Base-by-base conservation (phyloP, 2,888 invertebrate genomes). In the Belgica antarctica region DNA sequence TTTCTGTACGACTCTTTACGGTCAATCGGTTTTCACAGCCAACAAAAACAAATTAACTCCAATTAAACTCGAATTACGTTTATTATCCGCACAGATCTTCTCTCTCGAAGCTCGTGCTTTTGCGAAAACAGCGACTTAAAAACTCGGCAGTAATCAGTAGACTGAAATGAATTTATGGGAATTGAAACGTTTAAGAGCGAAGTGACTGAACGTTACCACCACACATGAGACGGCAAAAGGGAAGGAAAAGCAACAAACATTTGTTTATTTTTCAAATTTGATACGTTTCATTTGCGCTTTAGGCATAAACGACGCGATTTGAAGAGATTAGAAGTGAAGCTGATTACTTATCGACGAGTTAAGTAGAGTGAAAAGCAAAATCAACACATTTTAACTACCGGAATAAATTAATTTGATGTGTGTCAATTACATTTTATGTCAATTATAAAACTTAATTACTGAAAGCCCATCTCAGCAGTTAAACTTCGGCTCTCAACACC, bases 151-250 rank as follows among this genome's bases (percentile, higher is more conserved):
- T 59, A 27, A 59, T 59, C 27, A 27, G 1, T 15, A 7, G 10
- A 59, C 59, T 59, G 59, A 59, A 17, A 4, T 7, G 59, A 25
- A 10, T 59, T 4, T 52, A 46, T 52, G 52, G n/a, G 52, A 52
- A 22, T 2, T 52, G 52, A 52, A 52, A 52, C 52, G 17, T 52
- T 52, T 22, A 52, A 52, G 52, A 52, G 52, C 52, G 52, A 52
- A 52, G 52, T 22, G 17, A 52, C 52, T n/a, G n/a, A 41, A 41
- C 41, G n/a, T n/a, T n/a, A n/a, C n/a, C 1, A 52, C 52, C 52
- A 52, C 52, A 52, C 17, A 41, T 15, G 41, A n/a, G 5, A 15
- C 15, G 5, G 31, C 31, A 15, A 41, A n/a, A 15, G 41, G 41
- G 41, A 41, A 41, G 41, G 10, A 41, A 41, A 5, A 10, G 12